A percentile compares a stretch with the other conserved stretches of the same genome.
Conservation (phyloP, 2,888 invertebrate genomes). For the Achlya flavicornis region DNA sequence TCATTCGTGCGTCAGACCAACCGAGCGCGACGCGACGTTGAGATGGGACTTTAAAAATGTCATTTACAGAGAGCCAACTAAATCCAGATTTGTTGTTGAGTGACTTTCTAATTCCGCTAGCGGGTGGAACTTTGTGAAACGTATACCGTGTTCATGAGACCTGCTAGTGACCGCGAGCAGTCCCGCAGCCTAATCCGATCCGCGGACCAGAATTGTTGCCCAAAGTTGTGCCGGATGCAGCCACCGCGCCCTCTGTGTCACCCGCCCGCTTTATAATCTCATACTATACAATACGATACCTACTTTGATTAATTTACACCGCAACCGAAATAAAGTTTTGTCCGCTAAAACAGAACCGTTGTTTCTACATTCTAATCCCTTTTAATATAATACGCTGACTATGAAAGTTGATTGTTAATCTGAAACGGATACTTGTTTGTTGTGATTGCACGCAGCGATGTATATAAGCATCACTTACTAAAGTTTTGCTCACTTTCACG, state of each 20-base stretch:
- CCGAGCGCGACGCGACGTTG: slow-evolving; percentile 38
- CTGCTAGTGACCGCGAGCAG: slow-evolving; percentile 75
- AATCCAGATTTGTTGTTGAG: slow-evolving; percentile 79
- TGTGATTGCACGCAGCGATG: slow-evolving; percentile 43
- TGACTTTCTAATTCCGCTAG: slow-evolving; percentile 80
- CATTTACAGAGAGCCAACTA: slow-evolving; percentile 71
- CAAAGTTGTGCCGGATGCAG: slow-evolving; percentile 65
- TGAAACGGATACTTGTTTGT: slow-evolving; percentile 60
- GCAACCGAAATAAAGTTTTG: slow-evolving; percentile 70
- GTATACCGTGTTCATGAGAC: slow-evolving; percentile 78
- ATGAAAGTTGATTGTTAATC: slow-evolving; percentile 71
- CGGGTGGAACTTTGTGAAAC: slow-evolving; percentile 79
- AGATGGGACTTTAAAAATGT: slow-evolving; percentile 71
- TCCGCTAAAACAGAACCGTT: slow-evolving; percentile 71
- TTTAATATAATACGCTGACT: slow-evolving; percentile 54
- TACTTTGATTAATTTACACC: slow-evolving; percentile 80
- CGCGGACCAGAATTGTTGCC: slow-evolving; percentile 66
- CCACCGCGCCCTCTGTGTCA: slow-evolving; percentile 44
- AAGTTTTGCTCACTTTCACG: slow-evolving; percentile 48
- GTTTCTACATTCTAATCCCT: slow-evolving; percentile 67
- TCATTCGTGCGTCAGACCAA: slow-evolving; percentile 54
- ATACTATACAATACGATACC: slow-evolving; percentile 59
- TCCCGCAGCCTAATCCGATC: slow-evolving; percentile 74
- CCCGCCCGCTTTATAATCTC: slow-evolving; percentile 68
- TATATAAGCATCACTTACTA: slow-evolving; percentile 47